Evolutionary conservation across 2,888 invertebrate species (phyloP).

Genomic region (Carterocephalus palaemon): DNA sequence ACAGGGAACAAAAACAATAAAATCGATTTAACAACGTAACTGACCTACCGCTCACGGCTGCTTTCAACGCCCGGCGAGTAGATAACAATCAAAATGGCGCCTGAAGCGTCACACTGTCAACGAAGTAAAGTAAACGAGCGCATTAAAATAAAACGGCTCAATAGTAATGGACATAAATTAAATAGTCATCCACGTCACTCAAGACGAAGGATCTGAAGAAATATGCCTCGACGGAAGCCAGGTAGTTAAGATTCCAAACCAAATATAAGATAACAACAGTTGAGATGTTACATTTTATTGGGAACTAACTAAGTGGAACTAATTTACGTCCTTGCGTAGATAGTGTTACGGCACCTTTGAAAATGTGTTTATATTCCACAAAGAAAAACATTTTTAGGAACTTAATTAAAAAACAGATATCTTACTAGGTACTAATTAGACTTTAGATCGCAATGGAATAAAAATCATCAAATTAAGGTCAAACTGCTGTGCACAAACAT

Average conservation of each 20-base stretch:
- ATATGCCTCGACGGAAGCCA: slow-evolving; percentile 71
- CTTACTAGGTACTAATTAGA: too few relatives aligned
- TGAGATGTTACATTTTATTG: slow-evolving; percentile 75
- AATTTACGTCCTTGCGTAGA: slow-evolving; percentile 63
- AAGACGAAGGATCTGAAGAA: slow-evolving; percentile 58
- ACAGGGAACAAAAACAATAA: slow-evolving; percentile 31
- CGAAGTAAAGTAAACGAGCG: slow-evolving; percentile 63
- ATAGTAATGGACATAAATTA: slow-evolving; percentile 74
- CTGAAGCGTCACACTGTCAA: slow-evolving; percentile 70
- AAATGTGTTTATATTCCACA: not conserved
- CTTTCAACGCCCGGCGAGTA: slow-evolving; percentile 46
- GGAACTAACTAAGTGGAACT: slow-evolving; percentile 66
- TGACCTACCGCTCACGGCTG: slow-evolving; percentile 42
- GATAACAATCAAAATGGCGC: slow-evolving; percentile 75
- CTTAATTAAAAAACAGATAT: too few relatives aligned
- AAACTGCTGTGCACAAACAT: too few relatives aligned
- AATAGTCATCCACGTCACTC: slow-evolving; percentile 71
- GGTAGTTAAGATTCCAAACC: slow-evolving; percentile 75
- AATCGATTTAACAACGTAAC: slow-evolving; percentile 41
- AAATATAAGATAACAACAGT: slow-evolving; percentile 72
- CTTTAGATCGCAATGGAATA: too few relatives aligned
- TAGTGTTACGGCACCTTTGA: slow-evolving; percentile 11
- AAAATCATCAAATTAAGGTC: too few relatives aligned
- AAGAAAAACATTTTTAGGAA: not conserved
- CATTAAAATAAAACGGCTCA: slow-evolving; percentile 69